Evolutionary conservation across 2,113 vertebrate species (phyloP), one percentile per base, ranked within the genome.

Genomic region (Carlito syrichta): DNA sequence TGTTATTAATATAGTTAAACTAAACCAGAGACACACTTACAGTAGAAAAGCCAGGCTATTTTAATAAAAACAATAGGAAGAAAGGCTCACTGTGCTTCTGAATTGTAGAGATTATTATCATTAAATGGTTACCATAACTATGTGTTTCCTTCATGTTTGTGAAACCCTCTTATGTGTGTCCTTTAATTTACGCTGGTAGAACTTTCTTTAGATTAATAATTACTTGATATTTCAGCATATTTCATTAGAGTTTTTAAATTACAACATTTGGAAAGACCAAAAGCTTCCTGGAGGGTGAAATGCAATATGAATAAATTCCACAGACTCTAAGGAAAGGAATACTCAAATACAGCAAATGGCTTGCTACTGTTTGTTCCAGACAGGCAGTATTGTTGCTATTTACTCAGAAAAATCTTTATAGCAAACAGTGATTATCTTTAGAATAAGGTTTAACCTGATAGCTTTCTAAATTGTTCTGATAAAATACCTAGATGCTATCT

Each of bases 361-460:
- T 78, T 91, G 89, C 71, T 77, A 95, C 83, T 86, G 52, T 92
- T 97, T 93, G n/a, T 91, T 86, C 56, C 77, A 94, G 77, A 91
- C 50, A 89, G 77, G 86, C 20, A 45, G 40, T 85, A 76, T 86
- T 86, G 69, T 82, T 62, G 71, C 25, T 86, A 12, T 92, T 95
- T 60, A 84, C 50, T 89, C 63, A 66, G 83, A 89, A 95, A 89
- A 62, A 45, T 58, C 7, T 91, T 96, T 95, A 30, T 56, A 73
- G 69, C 5, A 87, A 87, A 66, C 81, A 94, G 35, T 90, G n/a
- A 22, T 77, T 94, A 82, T 92, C 86, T 95, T 89, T 92, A 94
- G 60, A 84, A 82, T 86, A 85, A 92, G 4, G 12, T 81, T 91
- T 23, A 77, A 52, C 38, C 14, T 76, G 77, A 83, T 62, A 86